phyloP scores from a whole-genome alignment of 2,113 vertebrate genomes.

The Pristiophorus japonicus region DNA sequence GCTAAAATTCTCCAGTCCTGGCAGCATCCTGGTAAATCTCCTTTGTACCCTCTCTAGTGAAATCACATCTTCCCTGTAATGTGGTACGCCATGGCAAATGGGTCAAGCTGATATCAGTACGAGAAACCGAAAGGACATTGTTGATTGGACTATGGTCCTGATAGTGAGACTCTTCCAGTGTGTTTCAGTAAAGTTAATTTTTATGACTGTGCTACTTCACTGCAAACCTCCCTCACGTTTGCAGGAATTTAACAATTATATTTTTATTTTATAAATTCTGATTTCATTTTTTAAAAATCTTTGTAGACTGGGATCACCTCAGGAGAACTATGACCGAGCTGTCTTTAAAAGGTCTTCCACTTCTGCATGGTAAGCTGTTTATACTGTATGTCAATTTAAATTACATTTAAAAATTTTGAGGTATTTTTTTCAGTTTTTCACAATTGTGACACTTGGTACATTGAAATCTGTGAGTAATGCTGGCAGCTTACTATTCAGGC shows the following conservation, averaged over 20 bases:
- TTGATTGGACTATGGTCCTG: not conserved
- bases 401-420: not conserved
- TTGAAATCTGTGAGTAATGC: not conserved
- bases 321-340: constrained; percentile 31
- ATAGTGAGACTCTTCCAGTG: not conserved
- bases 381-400: not conserved
- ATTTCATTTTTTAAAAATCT: not conserved
- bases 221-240: not conserved
- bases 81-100: not conserved
- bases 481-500: not conserved
- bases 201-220: not conserved
- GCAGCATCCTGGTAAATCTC: too few species aligned
- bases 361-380: constrained; percentile 16
- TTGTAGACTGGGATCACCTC: constrained; percentile 36
- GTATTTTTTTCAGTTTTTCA: not conserved
- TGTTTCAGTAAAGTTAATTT: not conserved
- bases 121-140: not conserved
- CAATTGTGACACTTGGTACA: not conserved
- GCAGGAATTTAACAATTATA: not conserved
- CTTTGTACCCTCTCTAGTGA: too few species aligned
- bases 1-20: too few species aligned
- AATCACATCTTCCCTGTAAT: too few species aligned
- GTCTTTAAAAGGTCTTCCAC: constrained; percentile 33
- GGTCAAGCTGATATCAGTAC: too few species aligned
- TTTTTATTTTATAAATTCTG: not conserved